Base-by-base conservation (phyloP, 1,140 invertebrate genomes). In the Stratiolaelaps scimitus region DNA sequence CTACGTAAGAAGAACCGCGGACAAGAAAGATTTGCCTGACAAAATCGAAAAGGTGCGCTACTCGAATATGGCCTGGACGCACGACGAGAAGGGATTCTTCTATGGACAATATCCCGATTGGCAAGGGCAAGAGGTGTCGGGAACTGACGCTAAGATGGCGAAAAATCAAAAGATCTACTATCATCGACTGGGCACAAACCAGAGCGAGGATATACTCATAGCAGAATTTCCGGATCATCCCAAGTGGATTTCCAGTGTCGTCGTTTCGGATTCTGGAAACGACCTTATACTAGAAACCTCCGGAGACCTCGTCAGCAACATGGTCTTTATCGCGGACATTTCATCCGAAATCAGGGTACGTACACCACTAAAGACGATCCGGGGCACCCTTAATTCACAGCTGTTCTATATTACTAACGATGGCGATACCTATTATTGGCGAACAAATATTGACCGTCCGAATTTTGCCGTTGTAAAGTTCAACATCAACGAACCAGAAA, bases 121-220 rank as follows among this genome's bases (percentile, higher is more conserved):
- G 73, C 79, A 83, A 68, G 87, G 85, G 56, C 84, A 82, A 73
- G 78, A 84, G 28, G 91, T 95, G 53, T 60, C 53, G 79, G 93
- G 93, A 1, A 89, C 88, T 0, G 91, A 94, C 76, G 95, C 89
- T 0, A 83, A 84, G 56, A 80, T 83, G 67, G 90, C 87, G 75
- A 79, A 85, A 73, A 83, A 93, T 78, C 92, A 98, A 74, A 95
- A 95, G 74, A 76, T 98, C 7, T 96, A 85, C 75, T 98, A 92
- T 78, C 95, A 98, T 78, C 76, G 79, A 64, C 71, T 98, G 43
- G 86, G 88, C 67, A 94, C 90, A 26, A 77, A 83, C 19, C 92
- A 95, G 74, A 80, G 82, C 2, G 83, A 93, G 67, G 95, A 99
- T 80, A 78, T 95, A 26, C 74, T 95, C 44, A 86, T 88, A 48